Base-by-base conservation (phyloP, 2,888 invertebrate genomes). In the Catocala sponsa region DNA sequence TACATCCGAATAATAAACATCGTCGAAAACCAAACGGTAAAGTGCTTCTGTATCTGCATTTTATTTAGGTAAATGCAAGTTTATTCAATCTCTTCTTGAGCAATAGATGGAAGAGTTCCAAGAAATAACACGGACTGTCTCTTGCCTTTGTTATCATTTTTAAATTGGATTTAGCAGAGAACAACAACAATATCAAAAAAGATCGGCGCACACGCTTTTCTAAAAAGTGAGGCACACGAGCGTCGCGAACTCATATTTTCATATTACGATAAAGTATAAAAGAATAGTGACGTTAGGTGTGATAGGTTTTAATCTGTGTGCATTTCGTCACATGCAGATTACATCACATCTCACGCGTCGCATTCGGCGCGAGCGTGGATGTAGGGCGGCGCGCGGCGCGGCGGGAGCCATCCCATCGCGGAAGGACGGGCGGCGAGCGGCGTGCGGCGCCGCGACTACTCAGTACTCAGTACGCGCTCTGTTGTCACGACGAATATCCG, bases 381-480 rank as follows among this genome's bases (percentile, higher is more conserved):
- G 87, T 92, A 92, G 92, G 91, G 84, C 92, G 91, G 85, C 91
- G 89, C 86, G 84, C 92, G 91, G 85, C 91, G 89, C 86, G 89
- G 93, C 92, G 93, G 93, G 93, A 92, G 92, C 83, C 88, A 84
- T 90, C 91, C 92, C 89, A 87, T 82, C 85, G 85, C 91, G 91
- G 89, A 91, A 92, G 90, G 90, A 85, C 88, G 84, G 82, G 25
- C 55, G 63, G 54, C 64, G 57, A 25, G 47, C 52, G 63, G 53
- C 50, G 25, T 25, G 60, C 25, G 51, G 78, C 79, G 74, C 46
- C 53, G 57, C 44, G 44, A 12, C 38, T 44, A 51, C 70, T 84
- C 86, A 86, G 88, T 44, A 51, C 70, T 84, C 86, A 86, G 88
- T 89, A 80, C 85, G 85, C 86, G 88, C 72, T 83, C 81, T 76